Evolutionary conservation across 1,140 invertebrate genomes (phyloP), one percentile per base, ranked within the genome.

Genomic region (Drosophila rufa): DNA sequence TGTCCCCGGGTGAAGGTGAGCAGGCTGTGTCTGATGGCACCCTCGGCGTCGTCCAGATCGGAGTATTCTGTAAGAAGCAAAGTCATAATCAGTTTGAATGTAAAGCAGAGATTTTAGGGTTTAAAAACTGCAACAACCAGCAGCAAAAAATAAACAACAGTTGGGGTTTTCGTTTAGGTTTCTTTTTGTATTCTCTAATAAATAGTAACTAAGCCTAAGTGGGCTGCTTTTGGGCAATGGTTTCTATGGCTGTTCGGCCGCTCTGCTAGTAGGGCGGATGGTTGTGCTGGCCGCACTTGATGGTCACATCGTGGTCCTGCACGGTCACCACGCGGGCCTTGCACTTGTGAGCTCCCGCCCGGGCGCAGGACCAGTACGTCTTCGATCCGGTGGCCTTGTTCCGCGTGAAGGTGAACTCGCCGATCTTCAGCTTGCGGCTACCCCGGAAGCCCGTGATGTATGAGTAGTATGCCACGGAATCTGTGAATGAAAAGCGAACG

Each of bases 351-450:
- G 85, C 79, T 7, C 91, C 92, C 25, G 92, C 92, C 11, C 92
- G 77, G 11, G 92, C 92, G 74, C 92, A 93, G 1, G 92, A 93
- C 92, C 92, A 93, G 66, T 93, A 93, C 2, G 89, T 92, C 53
- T 93, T 92, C 4, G 60, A 53, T 5, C 91, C 92, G 0, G 89
- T 80, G 7, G 89, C 66, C 75, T 93, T 93, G 51, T 93, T 93
- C 30, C 91, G 78, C 6, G 92, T 93, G 48, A 93, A 93, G 8
- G 82, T 89, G 50, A 80, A 93, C 22, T 91, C 80, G 36, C 92
- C 92, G 19, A 93, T 92, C 75, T 93, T 93, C 7, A 93, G 65
- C 51, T 93, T 93, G 7, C 92, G 91, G 43, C 92, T 92, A 15
- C 92, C 92, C 6, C 92, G 92, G 58, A 93, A 93, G 25, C 92